Evolutionary conservation across 2,113 vertebrate species (phyloP).

Genomic region (Cyrtonyx montezumae): DNA sequence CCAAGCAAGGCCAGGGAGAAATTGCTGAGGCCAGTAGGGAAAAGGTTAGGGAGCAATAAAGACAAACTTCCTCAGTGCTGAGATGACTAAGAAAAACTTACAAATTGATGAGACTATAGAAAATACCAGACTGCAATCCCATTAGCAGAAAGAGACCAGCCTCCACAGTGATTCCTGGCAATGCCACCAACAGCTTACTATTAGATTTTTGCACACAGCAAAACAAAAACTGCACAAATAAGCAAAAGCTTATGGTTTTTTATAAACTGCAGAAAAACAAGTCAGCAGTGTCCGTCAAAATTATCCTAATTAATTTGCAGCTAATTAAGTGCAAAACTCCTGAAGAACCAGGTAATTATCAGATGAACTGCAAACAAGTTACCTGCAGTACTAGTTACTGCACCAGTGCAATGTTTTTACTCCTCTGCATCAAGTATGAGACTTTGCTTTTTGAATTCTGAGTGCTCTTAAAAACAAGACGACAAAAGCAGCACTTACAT

Average conservation of each 20-base stretch:
- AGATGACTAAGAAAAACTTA: not conserved
- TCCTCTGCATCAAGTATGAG: not conserved
- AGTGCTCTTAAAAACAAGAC: not conserved
- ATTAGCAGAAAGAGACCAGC: slow-evolving; percentile 55
- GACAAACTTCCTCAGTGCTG: not conserved
- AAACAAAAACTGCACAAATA: slow-evolving; percentile 70
- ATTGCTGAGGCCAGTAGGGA: not conserved
- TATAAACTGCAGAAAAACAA: slow-evolving; percentile 67
- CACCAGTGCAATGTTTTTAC: not conserved
- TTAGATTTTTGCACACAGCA: slow-evolving; percentile 71
- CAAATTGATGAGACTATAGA: slow-evolving; percentile 18
- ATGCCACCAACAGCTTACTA: slow-evolving; percentile 29
- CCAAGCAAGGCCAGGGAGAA: not conserved
- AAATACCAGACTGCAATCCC: slow-evolving; percentile 46
- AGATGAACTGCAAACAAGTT: not conserved
- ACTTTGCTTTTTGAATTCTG: not conserved
- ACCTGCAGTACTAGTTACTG: not conserved
- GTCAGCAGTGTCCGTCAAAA: slow-evolving; percentile 17
- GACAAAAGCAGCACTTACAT: not conserved
- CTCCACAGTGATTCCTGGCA: slow-evolving; percentile 13
- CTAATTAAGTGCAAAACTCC: slow-evolving; percentile 11
- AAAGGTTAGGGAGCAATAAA: slow-evolving; percentile 1
- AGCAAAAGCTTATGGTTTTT: slow-evolving; percentile 54
- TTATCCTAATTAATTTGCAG: slow-evolving; percentile 36
- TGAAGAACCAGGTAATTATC: slow-evolving; percentile 17